These are phyloP conservation scores for Sapayoa aenigma DNA, from an alignment of 2,113 vertebrate species.

Conservation along the genomic window DNA sequence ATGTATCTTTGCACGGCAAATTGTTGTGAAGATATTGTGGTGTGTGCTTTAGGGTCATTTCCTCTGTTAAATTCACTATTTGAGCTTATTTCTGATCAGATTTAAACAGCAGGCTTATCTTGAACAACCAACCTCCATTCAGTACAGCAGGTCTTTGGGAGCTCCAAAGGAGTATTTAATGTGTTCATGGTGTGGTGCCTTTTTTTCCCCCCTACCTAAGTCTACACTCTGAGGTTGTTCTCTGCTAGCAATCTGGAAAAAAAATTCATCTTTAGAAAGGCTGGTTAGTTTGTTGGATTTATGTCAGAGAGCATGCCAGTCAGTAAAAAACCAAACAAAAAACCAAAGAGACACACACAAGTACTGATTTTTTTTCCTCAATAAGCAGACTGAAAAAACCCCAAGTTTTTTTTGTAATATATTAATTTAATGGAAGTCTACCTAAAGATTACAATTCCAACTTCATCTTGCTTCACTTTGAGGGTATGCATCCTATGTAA, in stretches of 20 bases:
- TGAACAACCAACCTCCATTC: constrained; percentile 53
- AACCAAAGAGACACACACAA: not conserved
- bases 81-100: constrained; percentile 37
- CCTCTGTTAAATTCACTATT: constrained; percentile 27
- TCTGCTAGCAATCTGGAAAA: constrained; percentile 7
- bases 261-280: not conserved
- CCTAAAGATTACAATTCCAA: not conserved
- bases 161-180: constrained; percentile 5
- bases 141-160: constrained; percentile 34
- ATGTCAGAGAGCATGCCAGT: constrained; percentile 37
- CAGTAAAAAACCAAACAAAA: not conserved
- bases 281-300: constrained; percentile 31
- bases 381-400: not conserved
- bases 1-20: constrained; percentile 32
- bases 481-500: not conserved
- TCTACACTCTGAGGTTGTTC: not conserved
- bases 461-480: constrained; percentile 3
- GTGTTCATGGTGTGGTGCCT: not conserved
- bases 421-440: not conserved
- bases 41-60: constrained; percentile 20
- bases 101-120: constrained; percentile 43
- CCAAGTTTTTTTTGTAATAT: not conserved
- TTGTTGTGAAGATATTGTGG: constrained; percentile 5
- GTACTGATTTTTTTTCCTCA: not conserved
- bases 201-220: not conserved